Conservation (phyloP, 2,113 vertebrate genomes). For the Pao palembangensis region DNA sequence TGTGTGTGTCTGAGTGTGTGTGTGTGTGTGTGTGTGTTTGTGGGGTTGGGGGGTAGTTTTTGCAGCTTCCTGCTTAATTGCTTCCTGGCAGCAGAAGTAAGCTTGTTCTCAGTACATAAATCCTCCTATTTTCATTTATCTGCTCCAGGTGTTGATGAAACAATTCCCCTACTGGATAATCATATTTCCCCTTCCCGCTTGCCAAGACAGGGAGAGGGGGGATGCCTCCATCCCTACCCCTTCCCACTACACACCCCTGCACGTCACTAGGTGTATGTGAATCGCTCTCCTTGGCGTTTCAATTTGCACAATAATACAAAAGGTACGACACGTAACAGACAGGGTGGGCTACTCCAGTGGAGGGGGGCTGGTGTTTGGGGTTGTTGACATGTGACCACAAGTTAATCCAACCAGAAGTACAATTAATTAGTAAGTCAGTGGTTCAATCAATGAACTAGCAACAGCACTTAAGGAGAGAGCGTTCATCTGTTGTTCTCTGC, state of each 20-base stretch:
- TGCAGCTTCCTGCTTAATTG: conserved; percentile 67
- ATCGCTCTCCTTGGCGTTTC: conserved; percentile 55
- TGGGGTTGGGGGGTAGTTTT: conserved; percentile 29
- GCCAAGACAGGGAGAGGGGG: conserved; percentile 53
- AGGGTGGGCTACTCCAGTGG: conserved; percentile 36
- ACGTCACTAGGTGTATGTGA: conserved; percentile 25
- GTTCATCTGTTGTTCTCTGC: not conserved
- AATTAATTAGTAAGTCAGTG: conserved; percentile 22
- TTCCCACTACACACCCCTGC: conserved; percentile 5
- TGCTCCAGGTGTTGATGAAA: conserved; percentile 76
- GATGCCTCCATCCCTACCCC: not conserved
- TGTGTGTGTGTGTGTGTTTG: not conserved
- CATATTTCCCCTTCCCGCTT: conserved; percentile 64
- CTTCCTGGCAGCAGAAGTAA: conserved; percentile 67
- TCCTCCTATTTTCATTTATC: conserved; percentile 70
- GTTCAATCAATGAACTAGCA: not conserved
- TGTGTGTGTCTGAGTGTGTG: not conserved
- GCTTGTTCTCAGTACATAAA: conserved; percentile 66
- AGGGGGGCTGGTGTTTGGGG: conserved; percentile 22
- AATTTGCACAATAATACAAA: conserved; percentile 68
- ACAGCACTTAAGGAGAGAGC: not conserved
- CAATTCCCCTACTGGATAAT: conserved; percentile 69
- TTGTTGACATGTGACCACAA: conserved; percentile 1
- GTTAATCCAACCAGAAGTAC: conserved; percentile 13
- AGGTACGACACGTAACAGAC: conserved; percentile 51